Base-by-base conservation (phyloP, 2,888 invertebrate genomes). In the Auanema freiburgensis region DNA sequence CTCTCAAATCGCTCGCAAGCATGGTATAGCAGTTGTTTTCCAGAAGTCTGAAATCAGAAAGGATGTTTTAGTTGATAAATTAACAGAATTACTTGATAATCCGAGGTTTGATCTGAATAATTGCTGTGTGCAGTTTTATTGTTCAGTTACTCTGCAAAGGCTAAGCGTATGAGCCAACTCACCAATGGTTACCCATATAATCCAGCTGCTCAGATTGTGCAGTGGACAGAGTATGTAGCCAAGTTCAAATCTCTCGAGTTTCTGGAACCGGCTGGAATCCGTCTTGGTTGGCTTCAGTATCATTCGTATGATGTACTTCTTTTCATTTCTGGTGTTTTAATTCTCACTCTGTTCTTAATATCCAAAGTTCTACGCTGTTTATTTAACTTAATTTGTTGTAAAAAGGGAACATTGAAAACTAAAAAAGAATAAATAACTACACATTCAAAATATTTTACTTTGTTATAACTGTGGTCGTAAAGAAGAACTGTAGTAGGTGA, bases 1-100 rank as follows among this genome's bases (percentile, higher is more conserved):
- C 43, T 64, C 67, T 24, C 53, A 59, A 43, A 53, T 67, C 14
- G 64, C 55, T 23, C 58, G 57, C 57, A 67, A 67, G 33, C 59
- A 61, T 33, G 64, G 64, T n/a, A 52, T 65, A 4, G 67, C 59
- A 41, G 33, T 51, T 5, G 52, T 46, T n/a, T 14, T 67, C 1
- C n/a, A 24, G 33, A 67, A 67, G 54, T 16, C 23, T n/a, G 55
- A 67, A 42, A 41, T 67, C 3, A 33, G 5, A 12, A 56, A 46
- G 49, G 57, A 55, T 23, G 23, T 52, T 23, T 2, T 52, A 18
- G 21, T n/a, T 33, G 16, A 40, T 5, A n/a, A 16, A 16, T n/a
- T 52, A 8, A 52, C 18, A 52, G 6, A 2, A 5, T 18, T 46
- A 6, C 16, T 46, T 8, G 8, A 3, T 6, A 8, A 46, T 46